Evolutionary conservation across 1,140 invertebrate genomes (phyloP), one percentile per base, ranked within the genome.

Genomic region (Eriocheir sinensis): DNA sequence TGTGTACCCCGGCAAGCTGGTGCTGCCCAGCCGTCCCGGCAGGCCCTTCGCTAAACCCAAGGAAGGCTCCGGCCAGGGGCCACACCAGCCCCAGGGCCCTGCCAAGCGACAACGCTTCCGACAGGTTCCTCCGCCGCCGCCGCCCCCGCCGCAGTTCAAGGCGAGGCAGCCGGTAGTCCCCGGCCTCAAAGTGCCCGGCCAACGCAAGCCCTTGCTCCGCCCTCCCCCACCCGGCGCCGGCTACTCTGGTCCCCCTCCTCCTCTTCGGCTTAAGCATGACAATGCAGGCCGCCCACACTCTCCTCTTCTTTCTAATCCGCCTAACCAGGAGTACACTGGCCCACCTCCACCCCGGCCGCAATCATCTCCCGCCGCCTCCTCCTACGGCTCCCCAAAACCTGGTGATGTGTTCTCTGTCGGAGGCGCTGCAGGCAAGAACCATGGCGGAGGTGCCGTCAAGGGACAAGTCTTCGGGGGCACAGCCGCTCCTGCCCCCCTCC

Each of bases 1-100:
- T 15, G 95, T 95, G 6, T 91, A 95, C n/a, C 95, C 95, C 15
- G 95, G 95, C 30, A 92, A 80, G 36, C 91, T 96, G 48, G 93
- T 96, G 3, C 80, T 96, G 2, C 95, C 95, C 15, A 80, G 48
- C 30, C 94, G 41, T 9, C 94, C 95, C 80, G 40, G 53, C 34
- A 36, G 8, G 21, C 72, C 38, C 34, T 9, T 40, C 38, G 53
- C 89, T 48, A 88, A 91, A 79, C 72, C 91, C n/a, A 93, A 93
- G 81, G 91, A 93, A 36, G 86, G 86, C 27, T 12, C 41, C 80
- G 88, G 90, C 27, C 36, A 34, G 15, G 40, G 27, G 9, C 94
- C 89, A 41, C 91, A 83, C 41, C 92, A 88, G 40, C 91, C 81
- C 36, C 41, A 88, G 9, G 81, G 90, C 27, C 94, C 91, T 4